Base-by-base conservation (phyloP, 2,888 invertebrate genomes). In the Plebejus argus region DNA sequence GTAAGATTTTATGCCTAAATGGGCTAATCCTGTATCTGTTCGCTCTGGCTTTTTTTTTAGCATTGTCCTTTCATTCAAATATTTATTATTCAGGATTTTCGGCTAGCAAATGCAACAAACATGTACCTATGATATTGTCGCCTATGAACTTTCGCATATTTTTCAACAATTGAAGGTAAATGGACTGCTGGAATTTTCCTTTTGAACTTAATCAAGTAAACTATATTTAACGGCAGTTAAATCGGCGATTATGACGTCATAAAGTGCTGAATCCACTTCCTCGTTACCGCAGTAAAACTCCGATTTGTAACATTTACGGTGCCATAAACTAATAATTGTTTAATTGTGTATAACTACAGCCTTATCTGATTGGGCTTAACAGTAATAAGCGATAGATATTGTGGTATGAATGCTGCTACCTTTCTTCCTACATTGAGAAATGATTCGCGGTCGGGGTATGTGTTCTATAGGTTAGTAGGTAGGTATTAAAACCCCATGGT, bases 151-250 rank as follows among this genome's bases (percentile, higher is more conserved):
- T 45, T 45, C 61, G 61, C 76, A 45, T 76, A 20, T 61, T 76
- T 45, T 76, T 10, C 58, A 58, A n/a, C 0, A 58, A 23, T 58
- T n/a, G 0, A 58, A 56, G n/a, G 56, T 20, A 20, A 58, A 58
- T 66, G 6, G 28, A 66, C 28, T 28, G 15, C 28, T 66, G 18
- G 66, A 66, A 66, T 66, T 5, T 33, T 33, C 61, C 23, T 23
- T 61, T 61, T 23, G 12, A 12, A 28, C 4, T 18, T 28, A 66
- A 66, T 66, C 12, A 66, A 66, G 66, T 66, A 18, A 66, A 66
- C 66, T 66, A 66, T 66, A 66, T 66, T 66, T 33, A 66, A 66
- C 66, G 66, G 66, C 66, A 18, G 66, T 66, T 66, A 28, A 15
- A 66, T 66, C 66, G 28, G 28, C 10, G 23, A 61, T 61, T 61